Evolutionary conservation across 2,113 vertebrate genomes (phyloP), one percentile per base, ranked within the genome.

Genomic region (Egretta garzetta): DNA sequence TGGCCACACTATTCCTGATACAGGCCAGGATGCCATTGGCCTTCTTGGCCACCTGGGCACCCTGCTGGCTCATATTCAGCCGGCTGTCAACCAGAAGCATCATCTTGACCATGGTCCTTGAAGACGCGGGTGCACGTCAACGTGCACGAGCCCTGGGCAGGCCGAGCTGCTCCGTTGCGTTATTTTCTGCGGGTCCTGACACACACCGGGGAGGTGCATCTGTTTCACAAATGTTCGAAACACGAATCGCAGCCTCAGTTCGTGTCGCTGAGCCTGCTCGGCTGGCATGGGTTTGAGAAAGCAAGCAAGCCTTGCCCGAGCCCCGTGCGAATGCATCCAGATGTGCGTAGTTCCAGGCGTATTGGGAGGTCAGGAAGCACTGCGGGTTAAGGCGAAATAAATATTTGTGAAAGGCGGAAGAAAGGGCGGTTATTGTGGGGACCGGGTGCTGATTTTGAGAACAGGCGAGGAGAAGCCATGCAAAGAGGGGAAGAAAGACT

Each of bases 41-140:
- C n/a, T n/a, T n/a, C n/a, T n/a, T n/a, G n/a, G n/a, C n/a, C n/a
- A n/a, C n/a, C n/a, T n/a, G n/a, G n/a, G n/a, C n/a, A n/a, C n/a
- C n/a, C n/a, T n/a, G n/a, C n/a, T n/a, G n/a, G n/a, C n/a, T n/a
- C n/a, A n/a, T n/a, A n/a, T n/a, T n/a, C n/a, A n/a, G n/a, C n/a
- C n/a, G n/a, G n/a, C n/a, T n/a, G n/a, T n/a, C n/a, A n/a, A n/a
- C n/a, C n/a, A n/a, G n/a, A n/a, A n/a, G n/a, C 84, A 52, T 70
- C 56, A 8, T 53, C 56, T 17, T 23, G 17, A 35, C 64, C 5
- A 1, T 1, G 18, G 41, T 18, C 47, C 53, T 18, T 24, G 52
- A 18, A 53, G 59, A 6, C 0, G 3, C 21, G 35, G 18, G 32
- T 32, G 53, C 9, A 2, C 8, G 9, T 50, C 89, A 53, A 0